phyloP scores from a whole-genome alignment of 2,113 vertebrate species.

The Oreochromis niloticus region DNA sequence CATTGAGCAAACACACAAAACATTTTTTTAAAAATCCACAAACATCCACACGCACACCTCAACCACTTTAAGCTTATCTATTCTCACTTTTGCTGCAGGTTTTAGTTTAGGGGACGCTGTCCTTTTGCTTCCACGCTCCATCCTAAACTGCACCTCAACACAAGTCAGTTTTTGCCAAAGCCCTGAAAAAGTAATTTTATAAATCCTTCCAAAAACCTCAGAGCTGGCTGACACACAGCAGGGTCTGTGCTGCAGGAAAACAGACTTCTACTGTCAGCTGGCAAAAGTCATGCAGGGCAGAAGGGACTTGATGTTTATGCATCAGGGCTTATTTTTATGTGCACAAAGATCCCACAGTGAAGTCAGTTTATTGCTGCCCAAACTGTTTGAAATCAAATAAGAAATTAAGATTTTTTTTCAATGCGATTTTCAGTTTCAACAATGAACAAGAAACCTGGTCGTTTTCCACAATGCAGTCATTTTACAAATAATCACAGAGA shows the following conservation, averaged over 20 bases:
- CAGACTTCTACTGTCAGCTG: neutral
- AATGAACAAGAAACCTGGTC: neutral
- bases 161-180: neutral
- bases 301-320: neutral
- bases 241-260: neutral
- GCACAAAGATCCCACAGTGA: neutral
- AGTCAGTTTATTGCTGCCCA: neutral
- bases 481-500: neutral
- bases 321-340: neutral
- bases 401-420: neutral
- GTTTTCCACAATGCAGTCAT: rapidly evolving
- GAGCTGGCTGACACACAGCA: neutral
- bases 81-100: neutral
- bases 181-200: neutral
- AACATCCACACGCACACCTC: neutral
- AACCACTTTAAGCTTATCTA: neutral
- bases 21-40: neutral
- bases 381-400: neutral
- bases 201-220: neutral
- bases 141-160: neutral
- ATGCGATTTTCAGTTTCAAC: neutral
- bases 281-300: neutral
- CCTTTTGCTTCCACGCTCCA: neutral
- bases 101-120: neutral
- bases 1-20: neutral